phyloP scores from a whole-genome alignment of 2,888 invertebrate genomes.

The Meliscaeva auricollis region DNA sequence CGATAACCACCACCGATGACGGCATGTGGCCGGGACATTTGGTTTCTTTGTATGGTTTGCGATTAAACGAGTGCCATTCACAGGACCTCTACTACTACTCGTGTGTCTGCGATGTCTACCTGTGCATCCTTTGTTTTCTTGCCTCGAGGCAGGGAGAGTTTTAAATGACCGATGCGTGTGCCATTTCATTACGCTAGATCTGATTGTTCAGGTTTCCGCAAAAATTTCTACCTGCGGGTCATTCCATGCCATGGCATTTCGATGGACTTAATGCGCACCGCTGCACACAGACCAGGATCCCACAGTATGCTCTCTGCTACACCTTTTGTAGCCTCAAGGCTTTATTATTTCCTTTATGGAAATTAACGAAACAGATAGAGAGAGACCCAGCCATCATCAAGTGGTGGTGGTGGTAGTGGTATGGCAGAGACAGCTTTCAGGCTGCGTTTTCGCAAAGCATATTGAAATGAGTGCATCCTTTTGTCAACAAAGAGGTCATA shows the following conservation, averaged over 20 bases:
- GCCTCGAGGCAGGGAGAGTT: slow-evolving; percentile 33
- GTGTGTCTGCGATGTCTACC: neutral
- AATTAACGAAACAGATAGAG: neutral
- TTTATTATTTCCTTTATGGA: slow-evolving; percentile 33
- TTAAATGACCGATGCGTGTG: slow-evolving; percentile 67
- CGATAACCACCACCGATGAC: slow-evolving; percentile 9
- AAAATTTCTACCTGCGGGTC: slow-evolving; percentile 42
- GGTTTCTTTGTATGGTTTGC: slow-evolving; percentile 51
- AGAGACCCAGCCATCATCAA: slow-evolving; percentile 14
- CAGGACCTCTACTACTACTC: neutral
- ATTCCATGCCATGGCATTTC: slow-evolving; percentile 39
- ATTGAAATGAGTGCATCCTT: slow-evolving; percentile 36
- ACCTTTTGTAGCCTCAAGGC: slow-evolving; percentile 54
- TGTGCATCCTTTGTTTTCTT: neutral
- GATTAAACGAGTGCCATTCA: slow-evolving; percentile 21
- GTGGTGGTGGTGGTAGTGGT: neutral
- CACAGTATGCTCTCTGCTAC: slow-evolving; percentile 16
- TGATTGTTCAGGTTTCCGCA: slow-evolving; percentile 58
- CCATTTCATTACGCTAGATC: slow-evolving; percentile 69
- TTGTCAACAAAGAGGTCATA: neutral
- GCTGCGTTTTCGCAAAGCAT: slow-evolving; percentile 4
- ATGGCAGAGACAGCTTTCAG: neutral
- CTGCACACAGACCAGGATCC: slow-evolving; percentile 5
- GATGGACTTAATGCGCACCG: slow-evolving; percentile 27
- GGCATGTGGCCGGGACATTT: slow-evolving; percentile 70